A percentile compares a stretch with the other conserved stretches of the same genome.
Evolutionary conservation across 2,797 vertebrate genomes (phyloP).

Genomic region (Diplodus sargus): DNA sequence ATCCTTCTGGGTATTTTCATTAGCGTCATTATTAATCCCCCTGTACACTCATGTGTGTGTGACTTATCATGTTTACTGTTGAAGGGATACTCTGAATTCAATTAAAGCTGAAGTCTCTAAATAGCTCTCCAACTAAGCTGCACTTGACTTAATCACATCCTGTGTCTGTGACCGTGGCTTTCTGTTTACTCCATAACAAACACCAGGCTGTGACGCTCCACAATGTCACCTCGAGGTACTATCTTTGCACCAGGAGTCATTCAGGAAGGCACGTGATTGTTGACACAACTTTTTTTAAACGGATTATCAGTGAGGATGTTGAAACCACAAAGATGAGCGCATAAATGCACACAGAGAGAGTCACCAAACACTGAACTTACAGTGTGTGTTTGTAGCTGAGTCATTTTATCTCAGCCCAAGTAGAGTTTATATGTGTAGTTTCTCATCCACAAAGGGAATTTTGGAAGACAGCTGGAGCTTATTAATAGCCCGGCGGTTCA

Average conservation of each 20-base stretch:
- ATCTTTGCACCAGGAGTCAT: slow-evolving; percentile 52
- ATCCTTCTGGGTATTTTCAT: slow-evolving; percentile 12
- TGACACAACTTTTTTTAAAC: slow-evolving; percentile 30
- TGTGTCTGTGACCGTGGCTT: slow-evolving; percentile 2
- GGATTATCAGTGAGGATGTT: neutral
- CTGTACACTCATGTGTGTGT: slow-evolving; percentile 13
- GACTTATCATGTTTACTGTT: slow-evolving; percentile 40
- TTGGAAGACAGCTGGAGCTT: slow-evolving; percentile 76
- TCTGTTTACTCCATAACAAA: slow-evolving; percentile 63
- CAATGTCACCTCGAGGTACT: slow-evolving; percentile 42
- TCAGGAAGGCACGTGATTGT: slow-evolving; percentile 42
- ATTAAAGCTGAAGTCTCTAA: slow-evolving; percentile 76
- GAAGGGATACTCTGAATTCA: slow-evolving; percentile 42
- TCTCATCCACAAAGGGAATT: slow-evolving; percentile 52
- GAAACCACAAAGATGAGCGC: slow-evolving; percentile 3
- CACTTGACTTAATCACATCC: slow-evolving; percentile 69
- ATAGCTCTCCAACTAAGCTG: slow-evolving; percentile 69
- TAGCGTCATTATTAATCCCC: slow-evolving; percentile 24
- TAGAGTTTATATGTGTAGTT: slow-evolving; percentile 30
- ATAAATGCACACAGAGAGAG: neutral
- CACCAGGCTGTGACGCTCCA: slow-evolving; percentile 21
- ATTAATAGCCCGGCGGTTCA: slow-evolving; percentile 72
- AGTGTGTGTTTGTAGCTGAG: slow-evolving; percentile 2
- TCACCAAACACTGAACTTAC: slow-evolving; percentile 7
- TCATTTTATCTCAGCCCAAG: slow-evolving; percentile 8